Conservation (phyloP, 1,140 invertebrate genomes). For the Drosophila insularis region DNA sequence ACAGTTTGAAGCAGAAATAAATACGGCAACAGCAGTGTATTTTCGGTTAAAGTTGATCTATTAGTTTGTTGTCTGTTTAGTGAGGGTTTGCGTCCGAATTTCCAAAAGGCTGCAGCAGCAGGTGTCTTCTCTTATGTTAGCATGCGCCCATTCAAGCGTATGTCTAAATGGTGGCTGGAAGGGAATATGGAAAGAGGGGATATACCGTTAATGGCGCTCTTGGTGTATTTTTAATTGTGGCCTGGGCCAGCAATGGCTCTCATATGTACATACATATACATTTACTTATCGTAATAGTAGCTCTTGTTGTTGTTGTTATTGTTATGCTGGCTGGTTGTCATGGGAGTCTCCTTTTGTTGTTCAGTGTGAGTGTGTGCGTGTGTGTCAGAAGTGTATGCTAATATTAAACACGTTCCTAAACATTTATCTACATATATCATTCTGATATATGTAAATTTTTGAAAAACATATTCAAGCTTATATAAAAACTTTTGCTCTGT, state of each 20-base stretch:
- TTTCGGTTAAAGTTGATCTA: slow-evolving; percentile 4
- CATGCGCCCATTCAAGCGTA: slow-evolving; percentile 42
- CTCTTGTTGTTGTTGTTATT: slow-evolving; percentile 31
- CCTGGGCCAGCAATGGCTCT: slow-evolving; percentile 27
- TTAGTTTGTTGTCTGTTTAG: not conserved
- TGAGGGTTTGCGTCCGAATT: not conserved
- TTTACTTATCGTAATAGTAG: slow-evolving; percentile 57
- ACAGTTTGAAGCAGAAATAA: slow-evolving; percentile 60
- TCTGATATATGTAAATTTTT: slow-evolving; percentile 43
- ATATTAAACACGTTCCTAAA: slow-evolving; percentile 49
- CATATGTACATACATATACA: slow-evolving; percentile 39
- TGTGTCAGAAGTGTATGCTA: slow-evolving; percentile 51
- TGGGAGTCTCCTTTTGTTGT: slow-evolving; percentile 56
- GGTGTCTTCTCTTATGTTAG: slow-evolving; percentile 55
- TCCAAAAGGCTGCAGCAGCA: slow-evolving; percentile 53
- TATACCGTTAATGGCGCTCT: slow-evolving; percentile 54
- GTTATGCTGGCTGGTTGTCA: slow-evolving; percentile 50
- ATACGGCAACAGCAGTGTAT: slow-evolving; percentile 45
- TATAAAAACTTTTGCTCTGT: slow-evolving; percentile 50
- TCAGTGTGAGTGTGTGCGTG: slow-evolving; percentile 27
- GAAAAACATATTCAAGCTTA: slow-evolving; percentile 50
- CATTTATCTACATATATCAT: slow-evolving; percentile 47
- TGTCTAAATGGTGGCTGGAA: slow-evolving; percentile 26
- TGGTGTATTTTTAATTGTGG: slow-evolving; percentile 69
- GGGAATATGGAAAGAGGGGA: slow-evolving; percentile 25